These are phyloP conservation scores for Bombus cullumanus DNA, from an alignment of 1,140 invertebrate species.

Conservation along the genomic window DNA sequence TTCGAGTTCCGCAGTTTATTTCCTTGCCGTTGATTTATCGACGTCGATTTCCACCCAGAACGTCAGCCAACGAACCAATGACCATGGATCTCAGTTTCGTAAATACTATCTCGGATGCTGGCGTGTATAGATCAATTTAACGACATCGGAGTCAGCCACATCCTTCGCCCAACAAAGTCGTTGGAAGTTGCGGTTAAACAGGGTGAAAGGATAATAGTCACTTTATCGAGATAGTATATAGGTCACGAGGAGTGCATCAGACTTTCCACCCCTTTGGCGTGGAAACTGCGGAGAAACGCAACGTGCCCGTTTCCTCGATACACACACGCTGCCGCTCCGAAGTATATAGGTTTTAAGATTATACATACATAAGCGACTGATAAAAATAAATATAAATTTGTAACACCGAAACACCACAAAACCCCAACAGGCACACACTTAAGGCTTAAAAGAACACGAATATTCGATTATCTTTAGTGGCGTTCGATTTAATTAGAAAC, in stretches of 20 bases:
- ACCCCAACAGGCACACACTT: no score
- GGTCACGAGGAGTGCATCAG: background rate
- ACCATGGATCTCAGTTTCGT: background rate
- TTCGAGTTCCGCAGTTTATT: conserved; percentile 14
- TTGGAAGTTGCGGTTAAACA: background rate
- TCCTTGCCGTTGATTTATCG: background rate
- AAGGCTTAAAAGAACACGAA: no score
- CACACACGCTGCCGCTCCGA: background rate
- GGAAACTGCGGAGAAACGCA: background rate
- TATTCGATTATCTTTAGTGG: background rate
- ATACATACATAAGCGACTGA: no score
- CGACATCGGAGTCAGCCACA: background rate
- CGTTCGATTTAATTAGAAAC: background rate
- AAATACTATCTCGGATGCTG: background rate
- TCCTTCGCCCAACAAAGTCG: background rate
- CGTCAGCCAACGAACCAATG: background rate
- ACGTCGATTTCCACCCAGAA: background rate
- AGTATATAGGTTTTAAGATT: no score
- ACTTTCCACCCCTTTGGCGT: background rate
- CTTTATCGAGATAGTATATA: background rate
- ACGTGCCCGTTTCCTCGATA: background rate
- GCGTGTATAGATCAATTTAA: conserved; percentile 23
- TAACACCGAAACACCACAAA: no score
- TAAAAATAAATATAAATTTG: no score
- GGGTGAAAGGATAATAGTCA: background rate